A percentile compares a stretch with the other conserved stretches of the same genome.
These are phyloP conservation scores for Amiota minor DNA, from an alignment of 2,888 invertebrate genomes.

Conservation along the genomic window DNA sequence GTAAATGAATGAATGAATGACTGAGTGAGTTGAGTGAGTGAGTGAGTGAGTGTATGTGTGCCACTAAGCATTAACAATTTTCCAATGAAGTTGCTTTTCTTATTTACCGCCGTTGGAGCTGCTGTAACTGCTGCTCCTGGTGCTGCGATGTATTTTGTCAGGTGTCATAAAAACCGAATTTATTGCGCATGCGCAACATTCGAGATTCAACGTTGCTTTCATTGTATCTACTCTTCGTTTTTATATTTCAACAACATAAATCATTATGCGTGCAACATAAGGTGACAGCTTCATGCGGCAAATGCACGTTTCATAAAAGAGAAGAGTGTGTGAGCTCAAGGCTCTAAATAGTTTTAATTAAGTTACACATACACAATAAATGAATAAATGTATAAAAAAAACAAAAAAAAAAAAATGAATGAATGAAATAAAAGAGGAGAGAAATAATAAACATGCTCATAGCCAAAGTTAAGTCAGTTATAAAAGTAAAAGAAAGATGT, in stretches of 20 bases:
- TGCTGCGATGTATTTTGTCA: conserved; percentile 69
- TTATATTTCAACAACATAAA: conserved; percentile 54
- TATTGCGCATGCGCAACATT: conserved; percentile 68
- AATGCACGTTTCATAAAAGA: background rate
- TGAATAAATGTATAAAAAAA: background rate
- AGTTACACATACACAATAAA: conserved; percentile 6
- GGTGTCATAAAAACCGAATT: conserved; percentile 71
- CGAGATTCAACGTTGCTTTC: conserved; percentile 39
- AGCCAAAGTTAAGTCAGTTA: too few species aligned
- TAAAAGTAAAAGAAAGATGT: too few species aligned
- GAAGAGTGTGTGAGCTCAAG: background rate
- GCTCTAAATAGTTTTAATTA: conserved; percentile 12
- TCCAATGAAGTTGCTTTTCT: conserved; percentile 22
- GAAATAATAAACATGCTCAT: too few species aligned
- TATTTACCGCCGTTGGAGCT: background rate
- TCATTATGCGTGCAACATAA: conserved; percentile 63
- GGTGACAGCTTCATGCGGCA: conserved; percentile 58
- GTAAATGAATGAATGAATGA: background rate
- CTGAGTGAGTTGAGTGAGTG: background rate
- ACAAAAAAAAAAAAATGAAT: too few species aligned
- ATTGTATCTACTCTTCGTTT: conserved; percentile 33
- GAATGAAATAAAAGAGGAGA: too few species aligned
- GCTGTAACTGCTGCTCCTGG: conserved; percentile 30
- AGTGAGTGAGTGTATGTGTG: background rate
- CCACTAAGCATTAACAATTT: conserved; percentile 25